Conservation (phyloP, 2,113 vertebrate genomes). For the Spilogale gracilis region DNA sequence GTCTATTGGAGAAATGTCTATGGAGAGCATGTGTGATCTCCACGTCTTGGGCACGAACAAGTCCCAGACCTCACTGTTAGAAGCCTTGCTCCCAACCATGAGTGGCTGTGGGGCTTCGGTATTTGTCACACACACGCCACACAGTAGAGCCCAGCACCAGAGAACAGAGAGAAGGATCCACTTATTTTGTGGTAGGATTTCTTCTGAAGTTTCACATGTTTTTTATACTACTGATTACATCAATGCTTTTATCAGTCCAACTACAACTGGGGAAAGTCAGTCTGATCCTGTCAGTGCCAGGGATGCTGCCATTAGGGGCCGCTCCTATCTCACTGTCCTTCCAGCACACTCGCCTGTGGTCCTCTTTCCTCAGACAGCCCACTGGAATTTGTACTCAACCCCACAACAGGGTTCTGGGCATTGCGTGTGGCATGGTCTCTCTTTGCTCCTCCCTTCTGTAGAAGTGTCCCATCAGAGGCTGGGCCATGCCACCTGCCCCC, state of each 20-base stretch:
- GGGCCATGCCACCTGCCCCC: accelerated
- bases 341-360: accelerated
- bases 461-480: background rate
- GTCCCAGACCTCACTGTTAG: background rate
- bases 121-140: background rate
- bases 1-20: no score
- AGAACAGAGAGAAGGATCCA: background rate
- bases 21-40: no score
- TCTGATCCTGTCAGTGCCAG: no score
- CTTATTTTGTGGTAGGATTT: background rate
- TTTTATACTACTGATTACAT: background rate
- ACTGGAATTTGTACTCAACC: no score
- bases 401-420: no score
- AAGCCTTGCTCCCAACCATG: accelerated
- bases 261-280: background rate
- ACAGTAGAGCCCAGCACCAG: background rate
- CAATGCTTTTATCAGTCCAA: background rate
- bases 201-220: accelerated
- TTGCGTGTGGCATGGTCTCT: no score
- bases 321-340: no score
- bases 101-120: accelerated
- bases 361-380: background rate
- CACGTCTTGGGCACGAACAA: background rate
- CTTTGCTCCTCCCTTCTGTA: background rate
- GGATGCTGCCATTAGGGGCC: accelerated